Evolutionary conservation across 2,113 vertebrate species (phyloP), one percentile per base, ranked within the genome.

Genomic region (Astatoreochromis straeleni): DNA sequence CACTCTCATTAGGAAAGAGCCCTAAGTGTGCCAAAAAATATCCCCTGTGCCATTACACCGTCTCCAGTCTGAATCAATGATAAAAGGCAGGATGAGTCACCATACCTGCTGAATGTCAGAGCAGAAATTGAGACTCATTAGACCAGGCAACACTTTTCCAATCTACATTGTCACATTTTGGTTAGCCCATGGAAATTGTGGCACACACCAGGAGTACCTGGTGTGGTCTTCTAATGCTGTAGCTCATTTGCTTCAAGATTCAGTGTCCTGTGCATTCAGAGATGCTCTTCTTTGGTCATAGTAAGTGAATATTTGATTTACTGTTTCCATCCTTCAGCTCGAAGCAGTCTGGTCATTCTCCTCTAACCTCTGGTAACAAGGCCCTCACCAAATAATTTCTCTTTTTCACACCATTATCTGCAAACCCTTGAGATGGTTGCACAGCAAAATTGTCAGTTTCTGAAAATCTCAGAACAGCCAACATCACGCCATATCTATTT

Each of bases 31-130:
- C 35, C 63, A 40, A 68, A 40, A n/a, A 68, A 14, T 0, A 5
- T 68, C 63, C 19, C 33, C 60, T 0, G 35, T 0, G 40, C 33
- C 35, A 40, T 68, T 68, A 68, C 63, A 68, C 63, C 2, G 0
- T 21, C 0, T 13, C 65, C 65, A 24, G 12, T 40, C 65, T 42
- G 35, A 68, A 68, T 40, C 35, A 9, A 14, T 16, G 1, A 70
- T 42, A 24, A 16, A 70, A 70, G 2, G 65, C 38, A 70, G n/a
- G n/a, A 16, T 42, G 65, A 24, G 2, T 70, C 38, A 24, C 65
- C 7, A 42, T 3, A 0, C 65, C 65, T 24, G 12, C 65, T 42
- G 12, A 70, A 24, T 70, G 38, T 42, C 65, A 12, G n/a, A 70
- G 65, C 38, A 70, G 38, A 70, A 42, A 70, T 1, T 24, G 65